phyloP scores from a whole-genome alignment of 2,888 invertebrate genomes.

The Colostygia pectinataria region DNA sequence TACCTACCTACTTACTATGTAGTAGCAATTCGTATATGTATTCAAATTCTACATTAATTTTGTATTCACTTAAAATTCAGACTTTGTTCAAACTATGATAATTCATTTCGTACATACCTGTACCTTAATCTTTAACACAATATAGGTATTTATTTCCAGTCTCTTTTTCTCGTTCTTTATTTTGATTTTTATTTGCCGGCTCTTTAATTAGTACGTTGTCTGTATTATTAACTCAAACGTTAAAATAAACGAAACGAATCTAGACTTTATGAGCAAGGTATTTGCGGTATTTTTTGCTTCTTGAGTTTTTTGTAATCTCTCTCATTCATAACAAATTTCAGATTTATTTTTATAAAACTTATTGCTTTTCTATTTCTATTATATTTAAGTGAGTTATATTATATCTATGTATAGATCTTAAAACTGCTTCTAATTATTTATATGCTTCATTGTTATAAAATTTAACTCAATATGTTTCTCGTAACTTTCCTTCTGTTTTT shows the following conservation, averaged over 20 bases:
- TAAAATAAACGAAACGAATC: slow-evolving; percentile 35
- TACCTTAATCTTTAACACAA: not conserved
- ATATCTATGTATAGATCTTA: slow-evolving; percentile 21
- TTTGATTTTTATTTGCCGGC: slow-evolving; percentile 8
- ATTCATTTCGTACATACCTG: not conserved
- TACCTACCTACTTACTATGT: too few species aligned
- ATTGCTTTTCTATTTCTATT: slow-evolving; percentile 7
- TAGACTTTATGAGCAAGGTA: slow-evolving; percentile 43
- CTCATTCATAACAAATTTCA: slow-evolving; percentile 12
- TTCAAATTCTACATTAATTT: too few species aligned
- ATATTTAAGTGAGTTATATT: too few species aligned
- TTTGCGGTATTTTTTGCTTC: slow-evolving; percentile 41
- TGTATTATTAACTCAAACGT: slow-evolving; percentile 40
- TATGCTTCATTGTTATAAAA: slow-evolving; percentile 29
- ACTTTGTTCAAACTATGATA: not conserved
- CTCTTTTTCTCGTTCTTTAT: not conserved
- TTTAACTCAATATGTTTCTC: slow-evolving; percentile 27
- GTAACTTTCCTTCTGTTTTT: slow-evolving; percentile 17
- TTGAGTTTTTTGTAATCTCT: slow-evolving; percentile 16
- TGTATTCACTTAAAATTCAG: too few species aligned
- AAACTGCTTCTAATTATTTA: slow-evolving; percentile 32
- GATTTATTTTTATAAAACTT: slow-evolving; percentile 13
- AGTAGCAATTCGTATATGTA: too few species aligned
- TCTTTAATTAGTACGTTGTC: slow-evolving; percentile 37
- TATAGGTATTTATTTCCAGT: too few species aligned